Conservation (phyloP, 2,888 invertebrate species). For the Emesis russula region DNA sequence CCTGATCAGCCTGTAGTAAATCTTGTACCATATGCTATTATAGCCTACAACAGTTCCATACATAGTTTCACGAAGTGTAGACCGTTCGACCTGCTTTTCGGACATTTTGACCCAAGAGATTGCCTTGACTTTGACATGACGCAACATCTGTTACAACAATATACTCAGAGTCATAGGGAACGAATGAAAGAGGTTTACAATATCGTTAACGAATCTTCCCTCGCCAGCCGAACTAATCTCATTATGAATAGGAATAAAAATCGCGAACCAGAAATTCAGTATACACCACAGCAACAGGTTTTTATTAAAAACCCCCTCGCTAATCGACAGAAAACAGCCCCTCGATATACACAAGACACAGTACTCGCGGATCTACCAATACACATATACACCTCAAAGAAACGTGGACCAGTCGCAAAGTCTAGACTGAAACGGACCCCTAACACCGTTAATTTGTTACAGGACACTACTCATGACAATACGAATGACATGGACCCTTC, state of each 20-base stretch:
- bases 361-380: neutral
- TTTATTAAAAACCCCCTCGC: constrained; percentile 4
- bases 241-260: neutral
- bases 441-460: neutral
- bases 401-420: neutral
- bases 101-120: neutral
- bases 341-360: neutral
- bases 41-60: too few relatives aligned
- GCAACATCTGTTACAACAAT: neutral
- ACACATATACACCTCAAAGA: neutral
- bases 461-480: neutral
- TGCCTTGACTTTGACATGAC: neutral
- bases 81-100: neutral
- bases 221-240: neutral
- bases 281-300: neutral
- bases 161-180: neutral
- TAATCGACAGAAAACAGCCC: neutral
- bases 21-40: too few relatives aligned
- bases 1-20: neutral
- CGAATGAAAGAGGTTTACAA: neutral
- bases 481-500: neutral
- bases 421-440: neutral
- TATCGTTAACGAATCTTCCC: neutral
- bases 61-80: neutral
- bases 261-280: neutral